Evolutionary conservation across 2,113 vertebrate species (phyloP), one percentile per base, ranked within the genome.

Genomic region (Centrocercus urophasianus): DNA sequence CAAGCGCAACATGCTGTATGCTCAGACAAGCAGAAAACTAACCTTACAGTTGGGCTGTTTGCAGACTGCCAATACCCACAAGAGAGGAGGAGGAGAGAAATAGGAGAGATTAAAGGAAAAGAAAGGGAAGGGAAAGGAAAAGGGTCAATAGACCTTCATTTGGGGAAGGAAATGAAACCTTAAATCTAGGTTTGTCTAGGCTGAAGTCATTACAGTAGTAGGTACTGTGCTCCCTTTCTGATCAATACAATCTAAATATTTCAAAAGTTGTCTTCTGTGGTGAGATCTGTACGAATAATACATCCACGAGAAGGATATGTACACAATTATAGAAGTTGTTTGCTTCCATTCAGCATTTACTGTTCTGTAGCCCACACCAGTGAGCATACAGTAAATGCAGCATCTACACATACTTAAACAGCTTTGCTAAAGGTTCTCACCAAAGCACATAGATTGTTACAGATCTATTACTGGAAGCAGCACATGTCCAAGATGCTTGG

Each of bases 81-180:
- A 0, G 6, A 5, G 40, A 7, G 1, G 1, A 77, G 43, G 9
- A 8, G 8, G 8, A 71, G 21, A 22, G 36, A 38, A 63, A 63
- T 17, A 36, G 24, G 24, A 27, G 15, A 38, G 24, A 40, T 38
- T 15, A 63, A 38, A 22, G 25, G 36, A 63, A 38, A 36, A 63
- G 4, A 22, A 30, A 11, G 13, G 19, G 30, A 76, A 60, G 13
- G 3, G 6, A 13, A 63, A 70, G 34, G 24, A 34, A 70, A 50
- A 27, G 67, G 25, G 8, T 25, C n/a, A 50, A 6, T 12, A 36
- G 5, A 50, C n/a, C 16, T 36, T 48, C 34, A 13, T 12, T 25
- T 50, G 48, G 16, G n/a, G 45, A 47, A 70, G 21, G 67, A 50
- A 70, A 36, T 28, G n/a, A 20, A 50, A 28, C 25, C 8, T 13